Evolutionary conservation across 2,888 invertebrate species (phyloP).

Genomic region (Aporophyla nigra): DNA sequence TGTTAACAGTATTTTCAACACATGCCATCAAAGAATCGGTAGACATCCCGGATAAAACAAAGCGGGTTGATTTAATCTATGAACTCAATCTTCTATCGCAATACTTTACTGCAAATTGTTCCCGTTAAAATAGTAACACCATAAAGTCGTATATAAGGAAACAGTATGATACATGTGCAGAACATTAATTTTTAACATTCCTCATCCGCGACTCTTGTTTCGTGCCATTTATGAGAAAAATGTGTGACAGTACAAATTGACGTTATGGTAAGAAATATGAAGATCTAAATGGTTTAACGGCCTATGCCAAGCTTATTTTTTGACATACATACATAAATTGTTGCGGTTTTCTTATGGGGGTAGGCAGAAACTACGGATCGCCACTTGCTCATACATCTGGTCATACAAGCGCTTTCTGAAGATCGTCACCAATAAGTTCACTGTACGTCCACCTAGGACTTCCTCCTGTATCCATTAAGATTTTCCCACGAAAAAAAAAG

Average conservation of each 20-base stretch:
- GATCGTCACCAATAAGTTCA: too few relatives aligned
- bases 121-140: slow-evolving; percentile 32
- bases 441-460: too few relatives aligned
- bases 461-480: too few relatives aligned
- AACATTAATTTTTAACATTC: slow-evolving; percentile 41
- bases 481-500: too few relatives aligned
- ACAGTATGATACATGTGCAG: slow-evolving; percentile 22
- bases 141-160: slow-evolving; percentile 16
- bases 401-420: too few relatives aligned
- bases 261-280: slow-evolving; percentile 24
- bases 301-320: background rate
- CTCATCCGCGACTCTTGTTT: slow-evolving; percentile 32
- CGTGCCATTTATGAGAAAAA: slow-evolving; percentile 35
- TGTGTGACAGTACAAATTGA: slow-evolving; percentile 47
- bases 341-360: too few relatives aligned
- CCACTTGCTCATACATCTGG: too few relatives aligned
- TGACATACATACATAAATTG: background rate
- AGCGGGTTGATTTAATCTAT: background rate
- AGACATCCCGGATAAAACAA: background rate
- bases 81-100: slow-evolving; percentile 7
- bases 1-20: too few relatives aligned
- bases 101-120: slow-evolving; percentile 47
- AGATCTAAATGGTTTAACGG: slow-evolving; percentile 30
- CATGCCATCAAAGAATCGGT: background rate
- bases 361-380: too few relatives aligned